Evolutionary conservation across 2,888 invertebrate genomes (phyloP), one percentile per base, ranked within the genome.

Genomic region (Watsonalla binaria): DNA sequence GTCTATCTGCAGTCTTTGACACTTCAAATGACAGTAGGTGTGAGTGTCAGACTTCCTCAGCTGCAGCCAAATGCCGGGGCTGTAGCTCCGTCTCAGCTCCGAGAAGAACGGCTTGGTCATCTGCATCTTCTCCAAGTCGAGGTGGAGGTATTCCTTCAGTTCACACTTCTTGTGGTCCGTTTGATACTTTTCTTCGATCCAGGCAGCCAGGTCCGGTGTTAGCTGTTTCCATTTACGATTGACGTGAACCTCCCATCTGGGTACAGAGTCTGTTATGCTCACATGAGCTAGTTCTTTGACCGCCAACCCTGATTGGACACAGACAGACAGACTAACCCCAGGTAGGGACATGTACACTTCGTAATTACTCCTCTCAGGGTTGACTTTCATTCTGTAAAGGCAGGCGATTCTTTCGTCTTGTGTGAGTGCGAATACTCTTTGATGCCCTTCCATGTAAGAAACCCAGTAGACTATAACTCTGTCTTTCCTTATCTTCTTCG

Each of bases 91-190:
- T 46, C 95, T 83, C 33, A 97, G 78, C 70, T 95, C 95, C 0
- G 96, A 96, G 72, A 95, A 96, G 82, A 96, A 96, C 0, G 97
- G 96, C 76, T 96, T 96, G 0, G 95, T 94, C 95, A 97, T 96
- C 66, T 95, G 95, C 96, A 97, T 96, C 78, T 95, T 95, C 51
- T 93, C 93, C 63, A 97, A 92, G 75, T 96, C 96, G 54, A 96
- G 94, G 90, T 96, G 86, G 7, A 96, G 93, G 75, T 94, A 95
- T 74, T 96, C 95, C 74, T 95, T 95, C 47, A 96, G 80, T 63
- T 95, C 94, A 51, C 95, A 95, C 70, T 93, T 94, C 67, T 93
- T 93, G 62, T 93, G 92, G 11, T 94, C 94, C 34, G 92, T 91
- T 66, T 91, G 92, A 85, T 94, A 96, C 71, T 95, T 95, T 62